Conservation (phyloP, 2,113 vertebrate genomes). For the Lethenteron reissneri region DNA sequence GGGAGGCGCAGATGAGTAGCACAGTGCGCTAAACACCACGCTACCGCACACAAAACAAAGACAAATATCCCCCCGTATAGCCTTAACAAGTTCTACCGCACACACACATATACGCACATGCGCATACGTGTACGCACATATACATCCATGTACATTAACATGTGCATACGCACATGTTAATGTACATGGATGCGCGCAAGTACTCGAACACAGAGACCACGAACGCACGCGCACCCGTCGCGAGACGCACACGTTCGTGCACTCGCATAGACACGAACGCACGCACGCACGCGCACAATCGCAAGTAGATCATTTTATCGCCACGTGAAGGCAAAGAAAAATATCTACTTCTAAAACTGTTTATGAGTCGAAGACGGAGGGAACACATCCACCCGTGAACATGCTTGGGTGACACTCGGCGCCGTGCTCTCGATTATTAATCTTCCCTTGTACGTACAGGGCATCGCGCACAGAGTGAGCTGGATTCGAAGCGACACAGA, state of each 20-base stretch:
- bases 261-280: neutral
- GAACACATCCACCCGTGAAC: too few relatives aligned
- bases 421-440: too few relatives aligned
- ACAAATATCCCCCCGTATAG: too few relatives aligned
- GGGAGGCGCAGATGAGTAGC: too few relatives aligned
- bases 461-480: too few relatives aligned
- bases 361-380: too few relatives aligned
- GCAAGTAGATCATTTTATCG: neutral
- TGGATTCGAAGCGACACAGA: too few relatives aligned
- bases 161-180: neutral
- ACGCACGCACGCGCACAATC: neutral
- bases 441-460: too few relatives aligned
- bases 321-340: too few relatives aligned
- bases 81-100: neutral
- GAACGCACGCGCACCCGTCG: neutral
- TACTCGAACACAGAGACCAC: neutral
- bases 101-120: neutral
- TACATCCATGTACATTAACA: neutral
- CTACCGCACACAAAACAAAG: neutral
- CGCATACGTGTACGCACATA: neutral
- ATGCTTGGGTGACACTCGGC: too few relatives aligned
- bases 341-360: too few relatives aligned
- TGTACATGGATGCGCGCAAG: neutral
- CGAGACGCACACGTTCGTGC: neutral
- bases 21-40: too few relatives aligned